Conservation (phyloP, 2,888 invertebrate genomes). For the Epicampocera succincta region DNA sequence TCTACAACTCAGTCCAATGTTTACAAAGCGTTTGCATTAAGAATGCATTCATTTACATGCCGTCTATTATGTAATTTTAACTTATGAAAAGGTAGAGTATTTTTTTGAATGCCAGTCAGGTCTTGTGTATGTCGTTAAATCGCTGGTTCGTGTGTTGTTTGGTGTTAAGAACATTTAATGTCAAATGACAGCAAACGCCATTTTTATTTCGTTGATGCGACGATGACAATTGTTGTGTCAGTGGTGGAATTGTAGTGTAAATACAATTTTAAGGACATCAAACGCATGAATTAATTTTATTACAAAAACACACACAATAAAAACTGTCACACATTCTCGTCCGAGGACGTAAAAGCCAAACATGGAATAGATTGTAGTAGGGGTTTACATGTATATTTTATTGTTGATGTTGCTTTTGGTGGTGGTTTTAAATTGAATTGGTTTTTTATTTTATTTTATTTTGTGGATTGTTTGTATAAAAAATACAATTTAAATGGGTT, state of each 20-base stretch:
- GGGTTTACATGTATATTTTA: conserved; percentile 9
- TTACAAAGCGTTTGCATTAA: neutral
- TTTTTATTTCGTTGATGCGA: conserved; percentile 39
- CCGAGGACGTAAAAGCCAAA: conserved; percentile 20
- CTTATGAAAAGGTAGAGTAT: conserved; percentile 2
- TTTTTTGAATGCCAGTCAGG: conserved; percentile 77
- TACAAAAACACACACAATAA: conserved; percentile 25
- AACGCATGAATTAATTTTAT: conserved; percentile 61
- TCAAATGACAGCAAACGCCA: conserved; percentile 50
- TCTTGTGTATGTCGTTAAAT: conserved; percentile 70
- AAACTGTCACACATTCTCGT: conserved; percentile 41
- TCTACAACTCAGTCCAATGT: too few relatives aligned
- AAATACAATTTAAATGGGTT: conserved; percentile 58
- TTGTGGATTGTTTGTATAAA: conserved; percentile 35
- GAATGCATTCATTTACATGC: conserved; percentile 20
- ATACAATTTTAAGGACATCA: conserved; percentile 65
- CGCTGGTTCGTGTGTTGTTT: conserved; percentile 37
- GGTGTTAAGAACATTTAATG: conserved; percentile 66
- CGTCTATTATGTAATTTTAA: neutral
- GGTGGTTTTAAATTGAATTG: conserved; percentile 45
- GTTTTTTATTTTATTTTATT: neutral
- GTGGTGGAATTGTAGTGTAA: conserved; percentile 31
- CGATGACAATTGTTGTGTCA: conserved; percentile 15
- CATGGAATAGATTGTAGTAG: neutral
- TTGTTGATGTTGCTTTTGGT: conserved; percentile 9